A percentile compares a stretch with the other conserved stretches of the same genome.
phyloP scores from a whole-genome alignment of 2,113 vertebrate genomes.

The Tragulus kanchil region DNA sequence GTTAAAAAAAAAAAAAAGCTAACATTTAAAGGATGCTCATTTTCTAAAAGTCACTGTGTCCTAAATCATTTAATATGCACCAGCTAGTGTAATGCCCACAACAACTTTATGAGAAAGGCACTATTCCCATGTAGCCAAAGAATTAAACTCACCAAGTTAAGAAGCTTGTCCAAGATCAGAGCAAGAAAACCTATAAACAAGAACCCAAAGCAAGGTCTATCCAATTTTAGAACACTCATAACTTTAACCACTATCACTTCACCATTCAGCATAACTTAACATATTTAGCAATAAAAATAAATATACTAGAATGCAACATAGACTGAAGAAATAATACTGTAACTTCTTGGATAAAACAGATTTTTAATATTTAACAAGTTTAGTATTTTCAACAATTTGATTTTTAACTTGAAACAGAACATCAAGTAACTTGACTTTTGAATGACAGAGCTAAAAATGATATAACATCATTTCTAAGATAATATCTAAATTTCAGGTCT shows the following conservation, averaged over 20 bases:
- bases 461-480: constrained; percentile 2
- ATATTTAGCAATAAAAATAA: constrained; percentile 13
- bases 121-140: constrained; percentile 39
- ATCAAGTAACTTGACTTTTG: constrained; percentile 12
- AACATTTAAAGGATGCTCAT: constrained; percentile 33
- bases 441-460: constrained; percentile 10
- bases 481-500: constrained; percentile 7
- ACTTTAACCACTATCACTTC: background rate
- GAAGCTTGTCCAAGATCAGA: constrained; percentile 18
- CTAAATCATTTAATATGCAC: background rate
- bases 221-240: background rate
- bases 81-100: background rate
- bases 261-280: background rate
- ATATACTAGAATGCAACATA: constrained; percentile 34
- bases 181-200: background rate
- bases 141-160: constrained; percentile 44
- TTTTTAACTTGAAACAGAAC: constrained; percentile 32
- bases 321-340: background rate
- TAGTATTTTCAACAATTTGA: background rate
- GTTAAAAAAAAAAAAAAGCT: constrained; percentile 4
- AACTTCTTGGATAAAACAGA: background rate
- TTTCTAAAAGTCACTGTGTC: background rate
- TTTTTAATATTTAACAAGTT: background rate
- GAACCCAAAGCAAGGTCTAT: background rate
- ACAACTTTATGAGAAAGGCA: constrained; percentile 43